phyloP scores from a whole-genome alignment of 2,113 vertebrate genomes.

The Pomatostomus ruficeps region DNA sequence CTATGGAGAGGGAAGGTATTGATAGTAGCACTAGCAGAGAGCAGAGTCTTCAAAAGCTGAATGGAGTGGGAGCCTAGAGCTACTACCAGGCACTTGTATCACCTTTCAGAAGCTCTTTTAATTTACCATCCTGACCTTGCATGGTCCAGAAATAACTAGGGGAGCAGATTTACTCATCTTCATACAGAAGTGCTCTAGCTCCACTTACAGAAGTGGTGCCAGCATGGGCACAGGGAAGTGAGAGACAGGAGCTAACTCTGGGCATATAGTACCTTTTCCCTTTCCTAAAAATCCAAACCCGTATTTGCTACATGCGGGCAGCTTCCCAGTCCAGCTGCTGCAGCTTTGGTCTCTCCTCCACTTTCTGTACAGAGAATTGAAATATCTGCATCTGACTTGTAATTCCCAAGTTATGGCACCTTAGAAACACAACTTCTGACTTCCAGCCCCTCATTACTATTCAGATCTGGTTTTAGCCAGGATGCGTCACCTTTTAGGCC shows the following conservation, averaged over 20 bases:
- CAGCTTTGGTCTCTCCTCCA: background rate
- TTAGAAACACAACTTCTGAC: background rate
- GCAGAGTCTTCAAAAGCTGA: background rate
- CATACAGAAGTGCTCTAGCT: background rate
- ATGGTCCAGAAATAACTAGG: background rate
- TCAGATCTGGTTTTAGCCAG: background rate
- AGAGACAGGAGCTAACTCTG: background rate
- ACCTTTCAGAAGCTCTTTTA: background rate
- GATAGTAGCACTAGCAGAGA: background rate
- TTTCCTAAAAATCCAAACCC: background rate
- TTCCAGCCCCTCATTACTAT: background rate
- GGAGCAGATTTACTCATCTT: background rate
- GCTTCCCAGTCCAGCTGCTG: background rate
- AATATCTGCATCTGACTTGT: background rate
- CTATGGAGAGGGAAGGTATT: background rate
- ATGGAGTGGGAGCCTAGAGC: background rate
- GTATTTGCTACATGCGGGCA: background rate
- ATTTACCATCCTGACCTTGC: background rate
- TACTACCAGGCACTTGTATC: background rate
- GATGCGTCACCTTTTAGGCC: background rate
- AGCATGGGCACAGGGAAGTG: background rate
- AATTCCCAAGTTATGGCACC: background rate
- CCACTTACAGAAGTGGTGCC: background rate
- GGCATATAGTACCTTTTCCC: background rate
- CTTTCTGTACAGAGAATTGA: background rate